Conservation (phyloP, 2,797 vertebrate species). For the Lacerta agilis region DNA sequence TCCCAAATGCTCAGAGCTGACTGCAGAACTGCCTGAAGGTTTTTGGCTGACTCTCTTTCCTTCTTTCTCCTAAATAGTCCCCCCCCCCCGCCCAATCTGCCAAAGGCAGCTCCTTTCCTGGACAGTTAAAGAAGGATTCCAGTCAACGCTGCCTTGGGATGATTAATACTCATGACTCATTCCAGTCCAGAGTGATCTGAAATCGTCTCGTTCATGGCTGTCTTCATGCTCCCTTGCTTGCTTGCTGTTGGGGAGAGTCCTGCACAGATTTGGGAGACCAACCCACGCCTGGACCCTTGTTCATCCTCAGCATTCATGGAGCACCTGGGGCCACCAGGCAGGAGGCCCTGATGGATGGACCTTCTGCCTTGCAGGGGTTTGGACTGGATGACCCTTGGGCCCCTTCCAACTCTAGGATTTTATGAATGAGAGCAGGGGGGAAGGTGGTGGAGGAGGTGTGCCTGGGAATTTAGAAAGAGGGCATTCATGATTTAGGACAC, state of each 20-base stretch:
- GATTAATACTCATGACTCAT: background rate
- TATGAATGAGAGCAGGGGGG: too few relatives aligned
- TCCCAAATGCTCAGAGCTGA: constrained; percentile 47
- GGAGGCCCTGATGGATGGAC: background rate
- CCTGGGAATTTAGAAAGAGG: too few relatives aligned
- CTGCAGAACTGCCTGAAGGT: constrained; percentile 10
- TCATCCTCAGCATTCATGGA: too few relatives aligned
- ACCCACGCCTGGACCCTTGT: background rate
- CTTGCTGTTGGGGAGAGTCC: background rate
- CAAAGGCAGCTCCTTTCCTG: background rate
- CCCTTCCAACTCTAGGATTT: too few relatives aligned
- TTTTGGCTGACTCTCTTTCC: constrained; percentile 1
- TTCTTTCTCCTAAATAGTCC: background rate
- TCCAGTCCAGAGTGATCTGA: background rate
- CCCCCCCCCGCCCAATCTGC: accelerated
- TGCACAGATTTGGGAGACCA: background rate
- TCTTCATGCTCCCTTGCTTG: too few relatives aligned
- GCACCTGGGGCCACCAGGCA: background rate
- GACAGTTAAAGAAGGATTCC: background rate
- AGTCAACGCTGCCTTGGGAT: background rate
- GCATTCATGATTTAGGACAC: too few relatives aligned
- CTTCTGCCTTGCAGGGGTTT: too few relatives aligned
- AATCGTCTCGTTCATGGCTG: background rate
- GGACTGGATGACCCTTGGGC: too few relatives aligned
- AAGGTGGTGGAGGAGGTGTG: background rate